phyloP scores from a whole-genome alignment of 2,113 vertebrate genomes.

The Ondatra zibethicus region DNA sequence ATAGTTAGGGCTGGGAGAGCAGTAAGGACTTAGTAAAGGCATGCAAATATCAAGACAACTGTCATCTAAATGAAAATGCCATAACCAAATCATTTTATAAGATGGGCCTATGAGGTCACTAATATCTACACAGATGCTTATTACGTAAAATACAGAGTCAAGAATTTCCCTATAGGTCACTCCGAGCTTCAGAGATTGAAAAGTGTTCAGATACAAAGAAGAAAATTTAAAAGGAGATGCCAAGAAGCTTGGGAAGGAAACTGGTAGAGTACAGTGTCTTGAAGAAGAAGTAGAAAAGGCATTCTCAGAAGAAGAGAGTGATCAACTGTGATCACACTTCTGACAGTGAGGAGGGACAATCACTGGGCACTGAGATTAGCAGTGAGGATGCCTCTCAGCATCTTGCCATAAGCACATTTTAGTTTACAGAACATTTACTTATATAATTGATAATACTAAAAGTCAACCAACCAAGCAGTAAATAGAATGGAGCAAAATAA shows the following conservation, averaged over 20 bases:
- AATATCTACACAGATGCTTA: not conserved
- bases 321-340: not conserved
- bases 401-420: not conserved
- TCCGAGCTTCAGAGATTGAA: not conserved
- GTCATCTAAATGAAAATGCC: not conserved
- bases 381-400: not conserved
- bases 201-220: not conserved
- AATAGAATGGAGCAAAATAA: not conserved
- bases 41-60: not conserved
- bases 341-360: not conserved
- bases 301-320: not conserved
- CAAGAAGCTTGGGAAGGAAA: not conserved
- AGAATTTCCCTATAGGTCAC: not conserved
- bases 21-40: not conserved
- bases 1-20: not conserved
- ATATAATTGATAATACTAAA: not conserved
- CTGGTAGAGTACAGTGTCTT: not conserved
- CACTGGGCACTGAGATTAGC: not conserved
- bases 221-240: not conserved
- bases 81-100: not conserved
- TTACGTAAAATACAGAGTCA: not conserved
- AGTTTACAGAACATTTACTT: slow-evolving; percentile 5
- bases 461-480: not conserved
- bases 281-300: not conserved
- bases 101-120: not conserved